Percentiles rank a stretch among this genome's conserved stretches.
phyloP scores from a whole-genome alignment of 2,888 invertebrate genomes.

The Metopia argyrocephala region DNA sequence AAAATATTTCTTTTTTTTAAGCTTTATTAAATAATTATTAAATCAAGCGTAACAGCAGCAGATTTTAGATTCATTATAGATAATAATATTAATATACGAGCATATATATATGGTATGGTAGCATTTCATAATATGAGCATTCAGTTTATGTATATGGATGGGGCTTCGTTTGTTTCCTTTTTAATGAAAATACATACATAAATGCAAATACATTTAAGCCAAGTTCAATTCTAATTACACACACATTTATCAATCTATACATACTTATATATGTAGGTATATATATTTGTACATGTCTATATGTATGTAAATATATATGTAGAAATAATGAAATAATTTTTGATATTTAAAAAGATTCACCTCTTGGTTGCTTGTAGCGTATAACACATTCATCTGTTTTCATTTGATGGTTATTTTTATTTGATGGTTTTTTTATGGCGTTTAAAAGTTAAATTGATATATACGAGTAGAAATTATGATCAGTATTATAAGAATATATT shows the following conservation, averaged over 20 bases:
- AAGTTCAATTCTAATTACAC: constrained; percentile 50
- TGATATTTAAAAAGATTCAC: constrained; percentile 79
- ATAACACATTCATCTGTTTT: constrained; percentile 95
- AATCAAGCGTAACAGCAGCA: constrained; percentile 57
- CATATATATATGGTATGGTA: neutral
- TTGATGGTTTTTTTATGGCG: constrained; percentile 38
- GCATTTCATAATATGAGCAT: neutral
- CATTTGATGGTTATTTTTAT: constrained; percentile 74
- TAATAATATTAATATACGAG: neutral
- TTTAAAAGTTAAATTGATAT: constrained; percentile 22
- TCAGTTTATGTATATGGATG: neutral
- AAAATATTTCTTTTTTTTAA: constrained; percentile 2
- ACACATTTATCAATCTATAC: constrained; percentile 21
- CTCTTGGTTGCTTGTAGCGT: constrained; percentile 93
- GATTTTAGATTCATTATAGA: constrained; percentile 3
- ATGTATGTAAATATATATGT: constrained; percentile 1
- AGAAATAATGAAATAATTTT: constrained; percentile 61
- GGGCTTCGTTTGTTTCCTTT: too few species aligned
- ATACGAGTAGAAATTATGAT: constrained; percentile 13
- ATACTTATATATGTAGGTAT: constrained; percentile 19
- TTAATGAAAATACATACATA: neutral
- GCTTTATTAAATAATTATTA: constrained; percentile 42
- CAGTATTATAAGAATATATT: constrained; percentile 8
- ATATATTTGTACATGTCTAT: constrained; percentile 1
- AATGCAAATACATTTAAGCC: constrained; percentile 35